Evolutionary conservation across 2,888 invertebrate species (phyloP), one percentile per base, ranked within the genome.

Genomic region (Ernsta delagoae): DNA sequence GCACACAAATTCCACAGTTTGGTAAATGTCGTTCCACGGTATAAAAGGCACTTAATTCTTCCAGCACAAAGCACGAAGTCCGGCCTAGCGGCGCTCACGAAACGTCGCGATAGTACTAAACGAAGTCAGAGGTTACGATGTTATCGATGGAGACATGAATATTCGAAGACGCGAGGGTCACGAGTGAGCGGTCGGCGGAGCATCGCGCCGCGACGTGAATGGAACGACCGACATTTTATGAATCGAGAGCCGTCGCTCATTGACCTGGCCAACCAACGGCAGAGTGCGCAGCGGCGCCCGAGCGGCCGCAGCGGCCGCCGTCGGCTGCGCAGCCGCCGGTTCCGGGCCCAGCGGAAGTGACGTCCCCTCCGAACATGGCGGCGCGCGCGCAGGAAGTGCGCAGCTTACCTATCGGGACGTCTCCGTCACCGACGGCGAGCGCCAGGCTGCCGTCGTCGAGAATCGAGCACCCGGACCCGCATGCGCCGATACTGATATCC

Each of bases 351-450:
- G 82, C 89, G 91, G 92, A 92, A 90, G 89, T 92, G 91, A 91
- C 92, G 92, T 87, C 84, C 85, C 85, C 82, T 80, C 87, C 85
- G 91, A 92, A 92, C 87, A 91, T 92, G 92, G 92, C 92, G 91
- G 90, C 92, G 90, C 85, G 88, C 90, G 87, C 88, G 92, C 92
- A 92, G 92, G 92, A 92, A 92, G 90, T 92, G 92, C 92, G 92
- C 92, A 92, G 92, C 93, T 92, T 90, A 92, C 92, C 92, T 89
- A 90, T 84, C 89, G 89, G 90, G 90, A 91, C 87, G 88, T 88
- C 88, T 89, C 83, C 83, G 85, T 79, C 84, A 80, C 77, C 84
- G 82, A 80, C 83, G 79, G 82, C 79, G 77, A 75, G 82, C 81
- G 81, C 83, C 80, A 81, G 80, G 78, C 77, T 80, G 78, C 78